Percentiles rank a stretch among this genome's conserved stretches.
These are phyloP conservation scores for Microcebus griseorufus DNA, from an alignment of 2,113 vertebrate species.

Conservation along the genomic window DNA sequence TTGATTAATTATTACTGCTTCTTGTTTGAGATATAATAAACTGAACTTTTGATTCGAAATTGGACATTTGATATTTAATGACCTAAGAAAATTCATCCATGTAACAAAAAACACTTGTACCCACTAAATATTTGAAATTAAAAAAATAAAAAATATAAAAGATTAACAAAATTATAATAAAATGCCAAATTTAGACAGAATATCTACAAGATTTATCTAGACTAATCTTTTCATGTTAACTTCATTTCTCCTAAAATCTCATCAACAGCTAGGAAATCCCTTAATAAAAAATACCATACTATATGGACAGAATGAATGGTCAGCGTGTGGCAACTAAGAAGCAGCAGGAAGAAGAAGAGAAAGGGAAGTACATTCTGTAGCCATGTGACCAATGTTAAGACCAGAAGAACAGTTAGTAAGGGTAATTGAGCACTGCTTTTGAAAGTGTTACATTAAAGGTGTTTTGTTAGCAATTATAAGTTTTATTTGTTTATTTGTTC, in stretches of 20 bases:
- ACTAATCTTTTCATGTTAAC: background rate
- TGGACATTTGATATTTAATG: too few relatives aligned
- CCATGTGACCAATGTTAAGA: background rate
- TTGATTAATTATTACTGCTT: too few relatives aligned
- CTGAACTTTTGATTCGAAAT: too few relatives aligned
- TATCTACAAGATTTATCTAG: background rate
- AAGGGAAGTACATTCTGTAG: background rate
- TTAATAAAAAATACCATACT: background rate
- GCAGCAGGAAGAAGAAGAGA: background rate
- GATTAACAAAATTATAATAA: background rate
- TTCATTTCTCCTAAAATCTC: background rate
- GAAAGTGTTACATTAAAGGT: background rate
- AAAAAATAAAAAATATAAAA: too few relatives aligned
- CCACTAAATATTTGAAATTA: too few relatives aligned
- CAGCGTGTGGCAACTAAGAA: background rate
- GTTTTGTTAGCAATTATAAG: background rate
- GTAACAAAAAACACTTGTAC: too few relatives aligned
- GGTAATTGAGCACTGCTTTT: background rate
- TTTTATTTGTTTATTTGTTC: background rate
- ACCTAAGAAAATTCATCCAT: too few relatives aligned
- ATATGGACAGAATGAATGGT: background rate
- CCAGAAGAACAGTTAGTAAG: background rate
- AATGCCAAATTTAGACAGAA: background rate
- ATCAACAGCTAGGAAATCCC: background rate
- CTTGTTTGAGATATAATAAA: too few relatives aligned